phyloP scores from a whole-genome alignment of 2,888 invertebrate genomes.

The Asteroscopus sphinx region DNA sequence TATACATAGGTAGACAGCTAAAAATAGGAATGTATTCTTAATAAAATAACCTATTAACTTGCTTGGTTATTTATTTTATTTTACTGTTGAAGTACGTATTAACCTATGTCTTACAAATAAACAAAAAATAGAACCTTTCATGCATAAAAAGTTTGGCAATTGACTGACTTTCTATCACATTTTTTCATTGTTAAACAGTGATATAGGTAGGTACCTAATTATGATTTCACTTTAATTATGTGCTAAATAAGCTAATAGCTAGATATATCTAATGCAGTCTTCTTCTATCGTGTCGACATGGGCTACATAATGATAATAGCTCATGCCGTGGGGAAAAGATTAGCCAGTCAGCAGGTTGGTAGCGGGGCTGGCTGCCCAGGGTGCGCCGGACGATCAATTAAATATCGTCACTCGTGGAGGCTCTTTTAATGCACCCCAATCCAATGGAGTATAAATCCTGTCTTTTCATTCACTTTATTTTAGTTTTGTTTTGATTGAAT shows the following conservation, averaged over 20 bases:
- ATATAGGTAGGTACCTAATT: too few relatives aligned
- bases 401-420: too few relatives aligned
- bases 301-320: too few relatives aligned
- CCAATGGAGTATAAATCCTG: slow-evolving; percentile 8
- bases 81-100: not conserved
- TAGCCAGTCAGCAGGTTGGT: too few relatives aligned
- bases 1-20: not conserved
- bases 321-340: too few relatives aligned
- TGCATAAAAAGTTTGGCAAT: slow-evolving; percentile 13
- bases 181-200: slow-evolving; percentile 10
- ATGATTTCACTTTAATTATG: slow-evolving; percentile 26
- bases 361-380: too few relatives aligned
- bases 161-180: not conserved
- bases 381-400: too few relatives aligned
- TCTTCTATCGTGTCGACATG: too few relatives aligned
- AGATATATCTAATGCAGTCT: too few relatives aligned
- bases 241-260: slow-evolving; percentile 37
- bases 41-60: not conserved
- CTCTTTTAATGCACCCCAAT: too few relatives aligned
- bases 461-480: slow-evolving; percentile 3
- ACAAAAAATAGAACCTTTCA: not conserved
- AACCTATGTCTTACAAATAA: not conserved
- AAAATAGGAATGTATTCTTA: not conserved
- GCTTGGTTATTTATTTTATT: not conserved
- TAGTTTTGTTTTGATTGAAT: slow-evolving; percentile 21